Evolutionary conservation across 2,113 vertebrate species (phyloP), one percentile per base, ranked within the genome.

Genomic region (Polyodon spathula): DNA sequence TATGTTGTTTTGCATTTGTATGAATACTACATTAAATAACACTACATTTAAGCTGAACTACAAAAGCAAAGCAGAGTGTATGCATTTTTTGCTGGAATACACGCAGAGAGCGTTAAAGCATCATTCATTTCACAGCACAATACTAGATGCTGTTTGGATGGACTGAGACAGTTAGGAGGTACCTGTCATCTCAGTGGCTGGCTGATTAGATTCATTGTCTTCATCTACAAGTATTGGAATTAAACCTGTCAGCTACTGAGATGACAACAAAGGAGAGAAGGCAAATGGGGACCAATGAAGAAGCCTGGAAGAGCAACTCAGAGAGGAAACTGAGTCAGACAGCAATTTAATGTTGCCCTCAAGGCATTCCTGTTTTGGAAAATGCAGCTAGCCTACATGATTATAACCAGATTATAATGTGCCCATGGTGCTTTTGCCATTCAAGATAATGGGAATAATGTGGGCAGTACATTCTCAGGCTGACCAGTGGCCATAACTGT

Each of bases 371-470:
- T 50, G 2, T 50, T 50, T 8, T 50, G 46, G 46, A 50, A 50
- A 50, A 4, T 50, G 46, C 46, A 8, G 46, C 46, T 50, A 5
- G 4, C 46, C 11, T 12, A 50, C 7, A 12, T 10, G 46, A 50
- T 50, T 50, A 50, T 50, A 50, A 12, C 46, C n/a, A 12, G 10
- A 50, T 50, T 50, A 50, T 50, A 50, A 50, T 50, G 46, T n/a
- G n/a, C 11, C 11, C 46, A 50, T 12, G 46, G 46, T 7, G 46
- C 46, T 12, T 12, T 50, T 50, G 46, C 11, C n/a, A n/a, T 8
- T 12, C 8, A 12, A 10, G 46, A 12, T 50, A 12, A 50, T 14
- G 46, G 46, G 46, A n/a, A 12, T 50, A 50, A 50, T 1, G 46
- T 10, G 6, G 46, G 46, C 8, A 50, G 46, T 7, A 12, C 11